These are phyloP conservation scores for Tyrophagus putrescentiae DNA, from an alignment of 1,140 invertebrate genomes.

Conservation along the genomic window DNA sequence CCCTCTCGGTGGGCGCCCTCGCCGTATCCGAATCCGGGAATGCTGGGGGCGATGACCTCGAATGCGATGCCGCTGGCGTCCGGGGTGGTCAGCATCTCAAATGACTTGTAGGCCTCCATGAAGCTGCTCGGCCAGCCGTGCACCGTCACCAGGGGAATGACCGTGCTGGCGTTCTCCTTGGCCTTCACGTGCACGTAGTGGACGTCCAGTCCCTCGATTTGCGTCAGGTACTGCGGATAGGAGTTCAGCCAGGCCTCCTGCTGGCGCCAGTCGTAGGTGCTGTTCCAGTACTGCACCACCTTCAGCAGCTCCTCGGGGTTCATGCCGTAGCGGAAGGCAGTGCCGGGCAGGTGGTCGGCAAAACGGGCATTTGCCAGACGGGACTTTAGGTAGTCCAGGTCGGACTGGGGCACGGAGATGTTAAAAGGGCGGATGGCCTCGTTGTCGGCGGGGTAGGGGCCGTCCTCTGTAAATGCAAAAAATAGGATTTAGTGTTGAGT, in stretches of 20 bases:
- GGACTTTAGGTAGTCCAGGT: constrained; percentile 18
- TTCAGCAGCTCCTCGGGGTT: constrained; percentile 51
- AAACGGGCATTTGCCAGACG: constrained; percentile 19
- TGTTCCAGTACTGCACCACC: constrained; percentile 53
- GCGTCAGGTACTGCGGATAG: constrained; percentile 29
- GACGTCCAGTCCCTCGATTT: constrained; percentile 53
- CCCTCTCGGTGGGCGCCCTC: background rate
- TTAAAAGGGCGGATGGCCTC: constrained; percentile 18
- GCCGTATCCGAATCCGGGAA: constrained; percentile 39
- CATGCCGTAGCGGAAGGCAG: constrained; percentile 59
- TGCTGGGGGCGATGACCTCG: constrained; percentile 58
- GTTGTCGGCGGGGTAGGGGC: background rate
- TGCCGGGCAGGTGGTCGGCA: constrained; percentile 41
- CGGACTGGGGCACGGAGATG: constrained; percentile 14
- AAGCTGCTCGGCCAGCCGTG: constrained; percentile 80
- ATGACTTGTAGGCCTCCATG: constrained; percentile 65
- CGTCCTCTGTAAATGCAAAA: too few species aligned
- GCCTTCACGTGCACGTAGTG: constrained; percentile 42
- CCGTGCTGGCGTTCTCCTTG: constrained; percentile 17
- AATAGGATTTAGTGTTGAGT: too few species aligned
- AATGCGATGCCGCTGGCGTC: constrained; percentile 47
- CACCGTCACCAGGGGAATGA: constrained; percentile 5
- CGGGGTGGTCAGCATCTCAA: constrained; percentile 47
- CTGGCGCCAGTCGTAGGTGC: constrained; percentile 55
- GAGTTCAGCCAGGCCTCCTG: constrained; percentile 47